A percentile compares a stretch with the other conserved stretches of the same genome.
Conservation (phyloP, 2,797 vertebrate species). For the Novumbra hubbsi region DNA sequence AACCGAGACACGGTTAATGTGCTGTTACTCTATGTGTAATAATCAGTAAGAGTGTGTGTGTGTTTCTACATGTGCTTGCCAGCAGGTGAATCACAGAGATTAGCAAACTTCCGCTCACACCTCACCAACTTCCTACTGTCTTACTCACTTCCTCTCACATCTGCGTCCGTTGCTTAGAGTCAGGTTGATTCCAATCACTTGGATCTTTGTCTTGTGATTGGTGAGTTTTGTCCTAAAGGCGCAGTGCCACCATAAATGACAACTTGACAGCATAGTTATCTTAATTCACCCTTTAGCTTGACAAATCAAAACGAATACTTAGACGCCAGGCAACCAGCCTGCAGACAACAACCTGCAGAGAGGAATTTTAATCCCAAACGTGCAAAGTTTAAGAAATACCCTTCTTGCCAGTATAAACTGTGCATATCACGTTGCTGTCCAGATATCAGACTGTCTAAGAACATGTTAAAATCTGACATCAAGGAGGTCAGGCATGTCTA, state of each 20-base stretch:
- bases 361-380: constrained; percentile 12
- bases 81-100: constrained; percentile 56
- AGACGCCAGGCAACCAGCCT: too few species aligned
- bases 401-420: constrained; percentile 15
- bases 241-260: not conserved
- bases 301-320: too few species aligned
- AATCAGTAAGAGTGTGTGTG: not conserved
- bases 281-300: not conserved
- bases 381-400: constrained; percentile 14
- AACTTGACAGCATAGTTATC: constrained; percentile 12
- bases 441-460: not conserved
- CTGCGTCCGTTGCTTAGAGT: constrained; percentile 14
- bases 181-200: not conserved
- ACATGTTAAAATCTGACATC: constrained; percentile 17
- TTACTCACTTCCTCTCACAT: constrained; percentile 56
- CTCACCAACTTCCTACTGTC: constrained; percentile 47
- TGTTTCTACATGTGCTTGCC: not conserved
- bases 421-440: not conserved
- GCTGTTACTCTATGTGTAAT: not conserved
- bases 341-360: not conserved
- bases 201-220: not conserved
- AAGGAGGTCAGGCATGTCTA: constrained; percentile 21
- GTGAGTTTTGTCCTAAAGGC: not conserved
- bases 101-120: constrained; percentile 58
- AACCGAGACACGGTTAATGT: not conserved